Base-by-base conservation (phyloP, 2,888 invertebrate species). In the Noctua pronuba region DNA sequence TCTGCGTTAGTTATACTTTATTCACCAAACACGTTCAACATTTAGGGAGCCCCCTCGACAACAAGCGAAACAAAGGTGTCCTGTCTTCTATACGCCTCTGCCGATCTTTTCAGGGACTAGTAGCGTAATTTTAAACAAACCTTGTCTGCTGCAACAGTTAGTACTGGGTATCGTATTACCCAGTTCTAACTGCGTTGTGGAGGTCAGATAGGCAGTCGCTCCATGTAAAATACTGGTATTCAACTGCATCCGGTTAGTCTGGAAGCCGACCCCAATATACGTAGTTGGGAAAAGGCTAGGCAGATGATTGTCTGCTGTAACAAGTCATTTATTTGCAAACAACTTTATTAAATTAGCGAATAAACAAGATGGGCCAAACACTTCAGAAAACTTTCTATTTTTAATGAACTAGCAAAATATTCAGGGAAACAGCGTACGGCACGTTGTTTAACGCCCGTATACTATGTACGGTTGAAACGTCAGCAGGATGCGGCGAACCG, bases 401-500 rank as follows among this genome's bases (percentile, higher is more conserved):
- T 21, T n/a, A 49, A 41, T 41, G 10, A 69, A 68, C 5, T 21
- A 21, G 21, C 31, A 18, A 58, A 28, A 35, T 38, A 31, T 58
- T 58, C 28, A 31, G 38, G 38, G 58, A 60, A 46, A 31, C 38
- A 13, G 21, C 8, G 38, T 52, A 62, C 31, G 35, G 5, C 13
- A 10, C 16, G 52, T 7, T 74, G 49, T 73, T 74, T 7, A n/a
- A 38, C 21, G 46, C 46, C 68, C 58, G 72, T 72, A 79, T 38
- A 72, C n/a, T 31, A 38, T 38, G 55, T 58, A 24, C 49, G 65
- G 49, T 65, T 67, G 24, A 67, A 77, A 67, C 71, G 62, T 62
- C 70, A 67, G 18, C 69, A 70, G 85, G 75, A 85, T 21, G 84
- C 75, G 82, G 79, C 52, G 75, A 83, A 83, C 86, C 86, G 69